These are phyloP conservation scores for Cromileptes altivelis DNA, from an alignment of 2,113 vertebrate genomes.

Conservation along the genomic window DNA sequence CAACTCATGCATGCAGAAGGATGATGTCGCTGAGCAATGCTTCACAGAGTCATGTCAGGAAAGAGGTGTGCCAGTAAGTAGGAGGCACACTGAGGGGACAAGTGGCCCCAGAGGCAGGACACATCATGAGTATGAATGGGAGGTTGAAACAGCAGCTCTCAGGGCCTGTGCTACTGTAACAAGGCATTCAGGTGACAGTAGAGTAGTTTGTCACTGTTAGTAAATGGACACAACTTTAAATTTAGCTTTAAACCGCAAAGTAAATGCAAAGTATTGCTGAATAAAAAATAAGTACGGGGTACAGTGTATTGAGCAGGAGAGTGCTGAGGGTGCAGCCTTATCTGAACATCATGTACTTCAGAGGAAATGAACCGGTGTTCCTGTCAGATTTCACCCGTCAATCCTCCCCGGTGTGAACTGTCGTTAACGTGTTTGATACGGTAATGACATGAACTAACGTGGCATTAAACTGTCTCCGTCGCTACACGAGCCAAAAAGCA, in stretches of 20 bases:
- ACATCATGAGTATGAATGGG: too few relatives aligned
- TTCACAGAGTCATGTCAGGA: not conserved
- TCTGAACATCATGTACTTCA: constrained; percentile 40
- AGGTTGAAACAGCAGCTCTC: not conserved
- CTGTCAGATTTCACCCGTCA: not conserved
- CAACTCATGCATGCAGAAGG: not conserved
- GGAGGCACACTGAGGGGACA: not conserved
- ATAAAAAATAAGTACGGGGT: too few relatives aligned
- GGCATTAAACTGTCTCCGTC: not conserved
- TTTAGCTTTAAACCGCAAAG: too few relatives aligned
- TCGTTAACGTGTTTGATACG: not conserved
- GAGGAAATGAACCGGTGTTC: not conserved
- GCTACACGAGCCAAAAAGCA: not conserved
- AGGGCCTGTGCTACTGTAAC: not conserved
- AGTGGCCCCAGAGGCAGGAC: not conserved
- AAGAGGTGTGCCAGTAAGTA: not conserved
- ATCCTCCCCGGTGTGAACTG: too few relatives aligned
- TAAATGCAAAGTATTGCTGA: fast-evolving
- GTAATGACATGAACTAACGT: too few relatives aligned
- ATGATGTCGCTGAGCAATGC: not conserved
- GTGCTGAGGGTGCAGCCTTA: constrained; percentile 3
- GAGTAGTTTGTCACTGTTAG: fast-evolving
- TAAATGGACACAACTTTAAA: too few relatives aligned
- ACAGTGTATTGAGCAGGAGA: not conserved
- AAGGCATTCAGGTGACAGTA: not conserved